Evolutionary conservation across 1,140 invertebrate genomes (phyloP).

Genomic region (Camponotus vicinus): DNA sequence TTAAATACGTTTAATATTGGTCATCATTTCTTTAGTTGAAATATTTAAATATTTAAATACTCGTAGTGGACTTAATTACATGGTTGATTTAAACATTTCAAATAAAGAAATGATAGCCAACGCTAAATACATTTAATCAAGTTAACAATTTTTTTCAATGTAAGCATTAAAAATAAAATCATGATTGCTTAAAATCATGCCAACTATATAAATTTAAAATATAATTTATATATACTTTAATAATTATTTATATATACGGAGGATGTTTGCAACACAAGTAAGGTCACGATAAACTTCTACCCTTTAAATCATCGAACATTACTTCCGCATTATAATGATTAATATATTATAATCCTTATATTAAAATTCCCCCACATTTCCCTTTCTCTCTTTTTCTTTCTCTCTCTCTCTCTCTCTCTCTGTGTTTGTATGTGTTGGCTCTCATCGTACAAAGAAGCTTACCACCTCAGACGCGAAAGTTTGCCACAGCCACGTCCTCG

Average conservation of each 20-base stretch:
- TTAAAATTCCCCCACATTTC: conserved; percentile 11
- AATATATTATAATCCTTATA: conserved; percentile 29
- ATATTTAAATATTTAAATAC: no score
- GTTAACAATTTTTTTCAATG: background rate
- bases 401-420: no score
- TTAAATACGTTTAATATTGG: no score
- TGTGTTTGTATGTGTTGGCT: background rate
- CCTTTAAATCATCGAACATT: conserved; percentile 40
- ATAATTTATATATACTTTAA: conserved; percentile 12
- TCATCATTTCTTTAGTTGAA: no score
- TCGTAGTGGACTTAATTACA: no score
- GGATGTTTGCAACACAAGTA: conserved; percentile 4
- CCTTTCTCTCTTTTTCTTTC: no score
- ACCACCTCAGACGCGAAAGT: conserved; percentile 39
- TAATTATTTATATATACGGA: background rate
- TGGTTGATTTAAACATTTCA: no score
- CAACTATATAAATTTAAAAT: background rate
- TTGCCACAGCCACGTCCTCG: conserved; percentile 40
- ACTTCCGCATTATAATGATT: conserved; percentile 34
- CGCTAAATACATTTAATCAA: no score
- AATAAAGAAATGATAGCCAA: no score
- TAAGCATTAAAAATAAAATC: background rate
- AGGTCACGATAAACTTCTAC: conserved; percentile 44
- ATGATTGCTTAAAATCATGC: background rate
- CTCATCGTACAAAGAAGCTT: background rate